These are phyloP conservation scores for Sciaenops ocellatus DNA, from an alignment of 2,797 vertebrate species.

Conservation along the genomic window DNA sequence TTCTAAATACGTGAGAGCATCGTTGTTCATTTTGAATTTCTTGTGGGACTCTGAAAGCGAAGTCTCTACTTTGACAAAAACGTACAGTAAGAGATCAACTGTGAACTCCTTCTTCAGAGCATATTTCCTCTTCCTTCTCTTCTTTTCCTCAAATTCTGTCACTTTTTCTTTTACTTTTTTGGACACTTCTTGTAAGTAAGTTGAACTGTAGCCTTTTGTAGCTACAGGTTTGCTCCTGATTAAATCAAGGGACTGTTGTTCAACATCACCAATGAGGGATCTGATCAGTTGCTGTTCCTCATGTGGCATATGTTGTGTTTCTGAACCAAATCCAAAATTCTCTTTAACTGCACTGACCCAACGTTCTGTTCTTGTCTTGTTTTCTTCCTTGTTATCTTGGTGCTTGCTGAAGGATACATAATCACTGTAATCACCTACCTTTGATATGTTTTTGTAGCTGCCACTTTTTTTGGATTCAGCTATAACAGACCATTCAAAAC, in stretches of 20 bases:
- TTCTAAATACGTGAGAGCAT: constrained; percentile 29
- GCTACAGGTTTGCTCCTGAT: constrained; percentile 45
- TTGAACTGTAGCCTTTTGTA: constrained; percentile 30
- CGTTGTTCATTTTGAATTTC: background rate
- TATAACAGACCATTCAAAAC: constrained; percentile 17
- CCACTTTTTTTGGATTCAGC: background rate
- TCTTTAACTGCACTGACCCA: too few species aligned
- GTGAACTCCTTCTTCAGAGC: constrained; percentile 53
- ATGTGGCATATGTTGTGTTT: background rate
- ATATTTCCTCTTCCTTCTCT: background rate
- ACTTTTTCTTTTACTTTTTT: background rate
- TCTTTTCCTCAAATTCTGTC: constrained; percentile 36
- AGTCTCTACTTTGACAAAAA: constrained; percentile 7
- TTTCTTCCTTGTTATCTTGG: too few species aligned
- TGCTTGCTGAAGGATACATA: background rate
- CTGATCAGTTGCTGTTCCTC: constrained; percentile 2
- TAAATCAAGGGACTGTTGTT: fast-evolving
- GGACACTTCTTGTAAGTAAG: constrained; percentile 45
- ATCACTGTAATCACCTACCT: background rate
- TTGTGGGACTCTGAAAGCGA: constrained; percentile 38
- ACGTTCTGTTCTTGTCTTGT: too few species aligned
- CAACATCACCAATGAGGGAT: background rate
- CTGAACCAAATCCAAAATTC: fast-evolving
- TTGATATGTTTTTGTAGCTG: background rate
- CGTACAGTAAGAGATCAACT: constrained; percentile 54